Evolutionary conservation across 2,888 invertebrate genomes (phyloP), one percentile per base, ranked within the genome.

Genomic region (Cenopis cana): DNA sequence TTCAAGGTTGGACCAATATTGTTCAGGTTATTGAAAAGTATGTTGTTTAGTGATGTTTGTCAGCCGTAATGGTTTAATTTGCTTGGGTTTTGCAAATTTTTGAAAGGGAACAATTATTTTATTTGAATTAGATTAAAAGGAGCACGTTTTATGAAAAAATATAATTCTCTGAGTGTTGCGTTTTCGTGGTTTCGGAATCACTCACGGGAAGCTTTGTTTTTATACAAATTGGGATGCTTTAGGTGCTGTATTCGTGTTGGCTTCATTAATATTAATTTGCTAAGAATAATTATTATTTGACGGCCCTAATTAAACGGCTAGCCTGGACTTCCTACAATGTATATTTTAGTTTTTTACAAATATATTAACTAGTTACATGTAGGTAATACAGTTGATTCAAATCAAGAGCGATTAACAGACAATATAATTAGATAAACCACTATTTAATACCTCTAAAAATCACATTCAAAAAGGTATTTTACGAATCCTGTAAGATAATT

Each of bases 51-150:
- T 18, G 18, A 18, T 69, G 17, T 50, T 20, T 38, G 49, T 11
- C 14, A 56, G 5, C 36, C 24, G 14, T 46, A 18, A 68, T 12
- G 24, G 17, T 49, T 41, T 54, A 68, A 60, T 46, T 68, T 50
- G 52, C 60, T 24, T 38, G 50, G 33, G 56, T 41, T 49, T 36
- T 50, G 54, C 33, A 17, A n/a, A 61, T 46, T 68, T 68, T 54
- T 46, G 68, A 61, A 68, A 68, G 41, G 41, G 8, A 55, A 68
- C 41, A 68, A 68, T 68, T 55, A 61, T 61, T 68, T 68, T 68
- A 61, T 68, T 61, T 61, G 61, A 55, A 61, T 68, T 61, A 68
- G 54, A 55, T 60, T 60, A 20, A 46, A 52, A 67, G 12, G 60
- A 60, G 60, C 59, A 41, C 65, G 56, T 56, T 66, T 57, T 56